These are phyloP conservation scores for Acrocyrtus sp. DNA, from an alignment of 2,888 invertebrate species.

Conservation along the genomic window DNA sequence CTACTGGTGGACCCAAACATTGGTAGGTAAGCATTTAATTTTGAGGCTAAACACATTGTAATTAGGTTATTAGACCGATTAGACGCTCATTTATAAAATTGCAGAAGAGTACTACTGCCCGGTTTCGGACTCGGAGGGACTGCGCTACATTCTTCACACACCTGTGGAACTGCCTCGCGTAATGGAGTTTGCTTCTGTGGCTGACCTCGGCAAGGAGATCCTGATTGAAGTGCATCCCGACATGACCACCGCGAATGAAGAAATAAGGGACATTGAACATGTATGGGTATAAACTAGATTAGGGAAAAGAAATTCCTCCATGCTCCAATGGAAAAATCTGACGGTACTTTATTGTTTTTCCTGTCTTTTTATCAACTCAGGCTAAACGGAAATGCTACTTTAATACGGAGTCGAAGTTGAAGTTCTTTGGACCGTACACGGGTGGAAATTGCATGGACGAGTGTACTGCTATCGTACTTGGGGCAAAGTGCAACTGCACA, in stretches of 20 bases:
- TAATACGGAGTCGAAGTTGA: constrained; percentile 36
- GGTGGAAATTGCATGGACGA: constrained; percentile 33
- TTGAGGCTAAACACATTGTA: not conserved
- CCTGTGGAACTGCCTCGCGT: constrained; percentile 50
- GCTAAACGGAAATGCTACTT: constrained; percentile 47
- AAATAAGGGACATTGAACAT: constrained; percentile 32
- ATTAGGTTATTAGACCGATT: not conserved
- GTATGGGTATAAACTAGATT: constrained; percentile 13
- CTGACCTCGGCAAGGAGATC: constrained; percentile 33
- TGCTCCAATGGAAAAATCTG: no score
- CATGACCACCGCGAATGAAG: constrained; percentile 48
- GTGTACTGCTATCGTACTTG: constrained; percentile 21
- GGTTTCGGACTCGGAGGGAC: constrained; percentile 49
- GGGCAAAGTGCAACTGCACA: constrained; percentile 50
- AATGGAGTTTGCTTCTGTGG: constrained; percentile 38
- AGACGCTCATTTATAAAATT: not conserved
- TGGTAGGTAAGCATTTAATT: not conserved
- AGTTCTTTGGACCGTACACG: constrained; percentile 52
- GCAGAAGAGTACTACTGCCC: constrained; percentile 56
- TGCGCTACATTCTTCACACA: constrained; percentile 45
- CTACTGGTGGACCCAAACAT: constrained; percentile 48
- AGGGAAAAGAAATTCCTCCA: no score
- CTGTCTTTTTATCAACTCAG: no score
- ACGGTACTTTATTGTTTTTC: no score
- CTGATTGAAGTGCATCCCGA: constrained; percentile 50